phyloP scores from a whole-genome alignment of 2,797 vertebrate species.

The Spondyliosoma cantharus region DNA sequence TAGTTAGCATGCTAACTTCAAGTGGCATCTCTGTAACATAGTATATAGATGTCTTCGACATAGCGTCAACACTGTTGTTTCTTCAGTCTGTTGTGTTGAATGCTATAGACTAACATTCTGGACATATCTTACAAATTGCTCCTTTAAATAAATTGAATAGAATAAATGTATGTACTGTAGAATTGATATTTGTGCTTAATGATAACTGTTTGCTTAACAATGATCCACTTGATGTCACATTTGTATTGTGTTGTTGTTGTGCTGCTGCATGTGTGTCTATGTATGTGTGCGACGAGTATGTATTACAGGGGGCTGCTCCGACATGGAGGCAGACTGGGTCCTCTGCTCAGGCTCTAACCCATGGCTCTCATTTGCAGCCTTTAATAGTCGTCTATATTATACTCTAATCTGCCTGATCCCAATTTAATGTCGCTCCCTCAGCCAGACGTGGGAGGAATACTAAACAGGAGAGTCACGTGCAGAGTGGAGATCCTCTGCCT shows the following conservation, averaged over 20 bases:
- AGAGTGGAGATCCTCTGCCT: conserved; percentile 85
- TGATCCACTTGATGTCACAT: neutral
- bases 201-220: conserved; percentile 7
- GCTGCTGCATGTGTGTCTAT: neutral
- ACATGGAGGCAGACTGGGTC: conserved; percentile 74
- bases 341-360: conserved; percentile 82
- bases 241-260: conserved; percentile 22
- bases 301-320: conserved; percentile 44
- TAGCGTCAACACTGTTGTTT: no score
- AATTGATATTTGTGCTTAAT: neutral
- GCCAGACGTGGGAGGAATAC: conserved; percentile 87
- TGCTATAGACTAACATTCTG: no score
- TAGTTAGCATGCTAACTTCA: neutral
- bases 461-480: conserved; percentile 82
- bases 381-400: conserved; percentile 95
- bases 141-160: neutral
- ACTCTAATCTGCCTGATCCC: conserved; percentile 99
- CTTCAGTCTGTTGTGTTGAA: no score
- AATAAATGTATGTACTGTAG: neutral
- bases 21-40: neutral
- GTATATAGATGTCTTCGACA: no score
- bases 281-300: conserved; percentile 8
- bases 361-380: conserved; percentile 95
- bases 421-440: conserved; percentile 95
- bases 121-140: no score